Evolutionary conservation across 2,797 vertebrate genomes (phyloP).

Genomic region (Limnodromus scolopaceus): DNA sequence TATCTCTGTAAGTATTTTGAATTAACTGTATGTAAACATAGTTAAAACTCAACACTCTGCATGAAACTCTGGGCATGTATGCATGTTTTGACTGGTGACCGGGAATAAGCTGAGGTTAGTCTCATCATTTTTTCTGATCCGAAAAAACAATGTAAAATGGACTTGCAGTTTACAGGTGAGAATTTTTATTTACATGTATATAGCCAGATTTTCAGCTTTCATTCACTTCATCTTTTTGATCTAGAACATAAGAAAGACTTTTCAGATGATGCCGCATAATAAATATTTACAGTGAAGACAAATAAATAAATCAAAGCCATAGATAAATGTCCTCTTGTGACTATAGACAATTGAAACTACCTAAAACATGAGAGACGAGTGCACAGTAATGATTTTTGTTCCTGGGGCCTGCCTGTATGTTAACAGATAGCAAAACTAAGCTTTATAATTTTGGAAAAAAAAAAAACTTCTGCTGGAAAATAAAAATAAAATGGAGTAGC

Average conservation of each 20-base stretch:
- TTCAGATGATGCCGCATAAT: conserved; percentile 18
- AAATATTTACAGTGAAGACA: conserved; percentile 43
- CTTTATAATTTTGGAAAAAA: background rate
- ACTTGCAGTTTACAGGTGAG: conserved; percentile 7
- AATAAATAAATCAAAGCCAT: background rate
- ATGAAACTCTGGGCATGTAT: background rate
- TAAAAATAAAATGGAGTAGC: background rate
- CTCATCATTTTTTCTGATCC: conserved; percentile 14
- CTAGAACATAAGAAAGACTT: conserved; percentile 20
- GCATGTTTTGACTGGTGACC: background rate
- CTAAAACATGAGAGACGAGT: background rate
- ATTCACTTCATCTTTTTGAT: conserved; percentile 45
- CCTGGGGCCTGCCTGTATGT: background rate
- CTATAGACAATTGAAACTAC: conserved; percentile 6
- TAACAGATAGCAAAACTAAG: background rate
- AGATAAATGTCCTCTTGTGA: conserved; percentile 12
- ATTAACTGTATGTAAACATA: background rate
- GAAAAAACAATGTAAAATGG: background rate
- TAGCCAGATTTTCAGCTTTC: conserved; percentile 34
- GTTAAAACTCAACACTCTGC: background rate
- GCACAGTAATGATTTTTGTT: conserved; percentile 29
- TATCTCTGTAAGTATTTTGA: background rate
- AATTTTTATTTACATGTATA: conserved; percentile 39
- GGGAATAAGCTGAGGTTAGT: background rate
- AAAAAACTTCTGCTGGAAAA: background rate